Evolutionary conservation across 2,113 vertebrate genomes (phyloP).

Genomic region (Heteronetta atricapilla): DNA sequence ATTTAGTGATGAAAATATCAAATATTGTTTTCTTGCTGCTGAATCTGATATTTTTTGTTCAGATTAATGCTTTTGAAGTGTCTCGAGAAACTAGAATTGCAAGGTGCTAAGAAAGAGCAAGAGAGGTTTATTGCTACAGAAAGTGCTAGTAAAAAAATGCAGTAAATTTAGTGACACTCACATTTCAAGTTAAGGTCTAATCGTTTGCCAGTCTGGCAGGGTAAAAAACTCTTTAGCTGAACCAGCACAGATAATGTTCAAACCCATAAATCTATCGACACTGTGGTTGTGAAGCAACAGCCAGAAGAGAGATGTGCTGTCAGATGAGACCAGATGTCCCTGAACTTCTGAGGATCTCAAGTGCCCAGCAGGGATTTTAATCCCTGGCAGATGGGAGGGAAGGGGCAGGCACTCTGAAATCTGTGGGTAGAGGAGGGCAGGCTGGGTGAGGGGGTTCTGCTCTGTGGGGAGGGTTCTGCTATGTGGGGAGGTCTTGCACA

Average conservation of each 20-base stretch:
- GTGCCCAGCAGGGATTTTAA: neutral
- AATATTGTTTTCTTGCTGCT: neutral
- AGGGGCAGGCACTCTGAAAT: neutral
- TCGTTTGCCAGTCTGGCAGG: neutral
- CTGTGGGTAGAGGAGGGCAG: neutral
- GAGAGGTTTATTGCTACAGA: conserved; percentile 21
- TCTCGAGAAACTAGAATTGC: neutral
- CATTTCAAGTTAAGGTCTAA: conserved; percentile 35
- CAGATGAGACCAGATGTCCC: neutral
- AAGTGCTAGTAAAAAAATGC: neutral
- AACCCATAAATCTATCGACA: conserved; percentile 11
- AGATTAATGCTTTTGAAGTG: neutral
- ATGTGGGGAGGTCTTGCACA: neutral
- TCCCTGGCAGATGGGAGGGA: neutral
- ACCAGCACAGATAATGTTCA: conserved; percentile 13
- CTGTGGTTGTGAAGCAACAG: neutral
- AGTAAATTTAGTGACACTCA: neutral
- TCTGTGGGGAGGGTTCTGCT: neutral
- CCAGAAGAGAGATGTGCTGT: neutral
- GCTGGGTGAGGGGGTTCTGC: neutral
- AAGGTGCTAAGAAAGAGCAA: neutral
- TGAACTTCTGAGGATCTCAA: neutral
- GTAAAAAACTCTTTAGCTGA: conserved; percentile 16
- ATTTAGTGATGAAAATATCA: neutral
- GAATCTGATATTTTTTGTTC: neutral